phyloP scores from a whole-genome alignment of 1,140 invertebrate species.

The Schlechtendalia chinensis region DNA sequence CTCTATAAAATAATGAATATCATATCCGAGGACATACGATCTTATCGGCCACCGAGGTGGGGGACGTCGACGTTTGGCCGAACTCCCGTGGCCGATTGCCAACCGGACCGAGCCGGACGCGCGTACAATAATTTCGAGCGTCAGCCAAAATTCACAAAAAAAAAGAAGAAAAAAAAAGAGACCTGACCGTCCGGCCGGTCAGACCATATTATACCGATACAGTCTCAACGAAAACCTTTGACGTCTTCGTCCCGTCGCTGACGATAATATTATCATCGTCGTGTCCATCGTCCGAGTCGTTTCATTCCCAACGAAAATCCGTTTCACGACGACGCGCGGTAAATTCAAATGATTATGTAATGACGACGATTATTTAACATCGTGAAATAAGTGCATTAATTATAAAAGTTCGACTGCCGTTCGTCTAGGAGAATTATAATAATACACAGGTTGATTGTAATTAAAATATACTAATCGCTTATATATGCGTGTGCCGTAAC shows the following conservation, averaged over 20 bases:
- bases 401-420: conserved; percentile 5
- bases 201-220: background rate
- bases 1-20: conserved; percentile 27
- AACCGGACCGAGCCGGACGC: conserved; percentile 25
- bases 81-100: conserved; percentile 28
- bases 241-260: background rate
- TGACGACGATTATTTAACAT: background rate
- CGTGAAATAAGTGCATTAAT: conserved; percentile 5
- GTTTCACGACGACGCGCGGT: background rate
- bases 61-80: conserved; percentile 24
- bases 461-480: background rate
- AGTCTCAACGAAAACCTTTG: background rate
- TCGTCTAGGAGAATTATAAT: background rate
- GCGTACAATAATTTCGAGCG: conserved; percentile 30
- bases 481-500: background rate
- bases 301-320: background rate
- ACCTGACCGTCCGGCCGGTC: background rate
- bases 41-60: conserved; percentile 3
- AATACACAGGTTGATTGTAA: background rate
- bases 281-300: background rate
- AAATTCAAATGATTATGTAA: conserved; percentile 4
- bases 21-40: background rate
- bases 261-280: background rate
- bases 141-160: conserved; percentile 37
- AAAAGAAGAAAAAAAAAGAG: too few relatives aligned